Evolutionary conservation across 2,113 vertebrate species (phyloP).

Genomic region (Himantopus leucocephalus): DNA sequence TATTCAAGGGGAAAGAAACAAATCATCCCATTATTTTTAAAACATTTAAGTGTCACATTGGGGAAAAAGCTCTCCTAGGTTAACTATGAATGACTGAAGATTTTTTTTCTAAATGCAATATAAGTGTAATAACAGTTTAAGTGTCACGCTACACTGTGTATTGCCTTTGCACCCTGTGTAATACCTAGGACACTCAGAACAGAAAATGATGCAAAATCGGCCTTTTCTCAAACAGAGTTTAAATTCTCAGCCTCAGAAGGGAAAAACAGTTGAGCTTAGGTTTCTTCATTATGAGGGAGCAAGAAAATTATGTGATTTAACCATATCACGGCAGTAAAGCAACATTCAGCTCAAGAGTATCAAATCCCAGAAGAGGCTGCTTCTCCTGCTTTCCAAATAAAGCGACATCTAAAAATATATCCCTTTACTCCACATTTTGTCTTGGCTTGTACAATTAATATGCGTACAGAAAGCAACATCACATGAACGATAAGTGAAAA

Average conservation of each 20-base stretch:
- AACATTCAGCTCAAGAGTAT: slow-evolving; percentile 6
- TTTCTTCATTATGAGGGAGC: slow-evolving; percentile 48
- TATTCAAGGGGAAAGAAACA: slow-evolving; percentile 52
- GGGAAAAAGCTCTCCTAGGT: slow-evolving; percentile 39
- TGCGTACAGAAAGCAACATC: not conserved
- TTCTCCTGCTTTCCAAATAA: slow-evolving; percentile 13
- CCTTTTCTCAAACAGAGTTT: slow-evolving; percentile 68
- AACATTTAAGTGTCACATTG: slow-evolving; percentile 56
- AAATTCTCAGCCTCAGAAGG: slow-evolving; percentile 57
- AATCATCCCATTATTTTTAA: slow-evolving; percentile 59
- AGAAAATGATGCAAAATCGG: slow-evolving; percentile 64
- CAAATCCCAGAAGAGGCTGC: slow-evolving; percentile 14
- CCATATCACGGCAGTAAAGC: slow-evolving; percentile 18
- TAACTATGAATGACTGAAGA: slow-evolving; percentile 62
- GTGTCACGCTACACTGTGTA: slow-evolving; percentile 14
- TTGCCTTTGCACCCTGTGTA: slow-evolving; percentile 68
- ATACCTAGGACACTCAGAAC: slow-evolving; percentile 58
- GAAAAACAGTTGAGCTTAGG: slow-evolving; percentile 33
- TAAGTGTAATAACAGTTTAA: slow-evolving; percentile 56
- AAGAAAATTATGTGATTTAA: slow-evolving; percentile 66
- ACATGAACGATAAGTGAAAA: not conserved
- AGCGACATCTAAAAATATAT: slow-evolving; percentile 19
- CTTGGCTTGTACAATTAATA: not conserved
- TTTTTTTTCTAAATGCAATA: slow-evolving; percentile 56
- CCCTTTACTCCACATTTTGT: not conserved